Evolutionary conservation across 2,113 vertebrate species (phyloP).

Genomic region (Pipa parva): DNA sequence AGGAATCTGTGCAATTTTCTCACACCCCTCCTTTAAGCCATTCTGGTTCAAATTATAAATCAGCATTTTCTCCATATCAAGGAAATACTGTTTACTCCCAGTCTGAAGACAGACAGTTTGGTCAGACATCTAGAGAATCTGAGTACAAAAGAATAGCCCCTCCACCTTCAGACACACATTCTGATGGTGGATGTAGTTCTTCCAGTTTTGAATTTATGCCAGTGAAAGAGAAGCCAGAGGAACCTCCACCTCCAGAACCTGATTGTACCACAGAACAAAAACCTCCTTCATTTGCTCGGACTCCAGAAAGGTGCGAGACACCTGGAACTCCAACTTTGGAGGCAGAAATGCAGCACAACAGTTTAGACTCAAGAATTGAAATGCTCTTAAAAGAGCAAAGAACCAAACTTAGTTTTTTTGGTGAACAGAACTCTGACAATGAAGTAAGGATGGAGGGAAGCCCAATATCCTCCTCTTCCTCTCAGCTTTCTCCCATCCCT

Average conservation of each 20-base stretch:
- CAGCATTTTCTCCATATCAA: conserved; percentile 85
- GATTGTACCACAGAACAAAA: conserved; percentile 67
- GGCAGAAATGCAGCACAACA: conserved; percentile 80
- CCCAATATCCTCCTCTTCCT: conserved; percentile 94
- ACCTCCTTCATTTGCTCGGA: conserved; percentile 69
- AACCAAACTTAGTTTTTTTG: conserved; percentile 89
- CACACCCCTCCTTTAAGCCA: conserved; percentile 69
- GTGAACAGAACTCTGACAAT: conserved; percentile 80
- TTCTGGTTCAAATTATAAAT: conserved; percentile 73
- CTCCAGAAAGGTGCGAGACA: conserved; percentile 80
- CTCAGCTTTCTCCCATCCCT: conserved; percentile 87
- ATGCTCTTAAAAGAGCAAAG: conserved; percentile 96
- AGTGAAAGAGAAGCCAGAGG: conserved; percentile 73
- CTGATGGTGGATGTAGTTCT: conserved; percentile 49
- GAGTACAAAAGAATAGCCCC: conserved; percentile 76
- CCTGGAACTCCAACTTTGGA: conserved; percentile 81
- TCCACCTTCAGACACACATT: conserved; percentile 53
- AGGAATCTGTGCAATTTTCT: conserved; percentile 65
- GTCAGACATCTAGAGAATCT: conserved; percentile 66
- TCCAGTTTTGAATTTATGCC: conserved; percentile 63
- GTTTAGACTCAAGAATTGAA: conserved; percentile 94
- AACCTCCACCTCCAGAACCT: conserved; percentile 76
- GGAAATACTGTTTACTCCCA: conserved; percentile 74
- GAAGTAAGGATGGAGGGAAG: conserved; percentile 94
- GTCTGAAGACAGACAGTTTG: conserved; percentile 66